phyloP scores from a whole-genome alignment of 2,797 vertebrate genomes.

The Hozukius guyotensis region DNA sequence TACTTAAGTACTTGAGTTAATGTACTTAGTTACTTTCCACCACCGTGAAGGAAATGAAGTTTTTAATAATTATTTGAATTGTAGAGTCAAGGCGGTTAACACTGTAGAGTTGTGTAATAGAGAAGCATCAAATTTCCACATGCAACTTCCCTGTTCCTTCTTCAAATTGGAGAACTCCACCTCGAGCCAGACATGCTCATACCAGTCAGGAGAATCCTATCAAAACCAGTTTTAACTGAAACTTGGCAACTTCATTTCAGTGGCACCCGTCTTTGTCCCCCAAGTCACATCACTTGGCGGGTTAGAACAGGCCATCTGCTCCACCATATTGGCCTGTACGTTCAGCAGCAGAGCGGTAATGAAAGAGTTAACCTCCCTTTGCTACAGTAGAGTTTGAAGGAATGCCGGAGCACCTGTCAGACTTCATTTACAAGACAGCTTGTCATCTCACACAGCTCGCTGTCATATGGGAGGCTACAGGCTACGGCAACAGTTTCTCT shows the following conservation, averaged over 20 bases:
- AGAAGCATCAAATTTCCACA: background rate
- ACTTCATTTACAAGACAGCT: constrained; percentile 25
- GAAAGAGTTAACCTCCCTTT: constrained; percentile 12
- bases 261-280: background rate
- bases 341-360: background rate
- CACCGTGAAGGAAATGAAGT: background rate
- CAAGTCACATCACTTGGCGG: background rate
- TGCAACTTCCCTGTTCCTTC: background rate
- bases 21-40: no score
- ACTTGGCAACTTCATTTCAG: background rate
- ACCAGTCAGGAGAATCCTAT: background rate
- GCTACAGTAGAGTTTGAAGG: constrained; percentile 16
- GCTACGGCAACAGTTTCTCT: constrained; percentile 12
- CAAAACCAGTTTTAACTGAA: constrained; percentile 48
- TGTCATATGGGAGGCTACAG: background rate
- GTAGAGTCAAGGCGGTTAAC: background rate
- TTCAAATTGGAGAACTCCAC: background rate
- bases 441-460: background rate
- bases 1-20: no score
- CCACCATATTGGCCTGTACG: background rate
- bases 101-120: background rate
- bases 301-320: constrained; percentile 1
- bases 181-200: background rate
- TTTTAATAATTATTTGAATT: background rate
- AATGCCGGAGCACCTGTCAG: constrained; percentile 54